phyloP scores from a whole-genome alignment of 2,888 invertebrate species.

The Andricus quercusramuli region DNA sequence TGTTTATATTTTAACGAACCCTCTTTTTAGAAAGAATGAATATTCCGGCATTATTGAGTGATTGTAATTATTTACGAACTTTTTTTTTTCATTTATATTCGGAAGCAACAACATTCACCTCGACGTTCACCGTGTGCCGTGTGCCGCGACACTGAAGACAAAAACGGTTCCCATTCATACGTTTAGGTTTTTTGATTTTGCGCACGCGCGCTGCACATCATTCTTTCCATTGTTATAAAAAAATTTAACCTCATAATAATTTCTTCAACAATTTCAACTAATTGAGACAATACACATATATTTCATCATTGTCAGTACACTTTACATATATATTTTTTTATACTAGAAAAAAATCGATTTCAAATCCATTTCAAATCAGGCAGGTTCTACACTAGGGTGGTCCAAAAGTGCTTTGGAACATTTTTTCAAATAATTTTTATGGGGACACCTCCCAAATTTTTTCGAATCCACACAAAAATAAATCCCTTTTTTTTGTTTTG shows the following conservation, averaged over 20 bases:
- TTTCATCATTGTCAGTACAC: constrained; percentile 69
- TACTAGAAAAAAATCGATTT: no score
- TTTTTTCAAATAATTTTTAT: no score
- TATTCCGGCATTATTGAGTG: background rate
- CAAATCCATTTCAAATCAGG: no score
- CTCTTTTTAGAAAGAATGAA: background rate
- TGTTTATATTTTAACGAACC: background rate
- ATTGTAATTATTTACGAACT: background rate
- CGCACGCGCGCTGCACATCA: constrained; percentile 4
- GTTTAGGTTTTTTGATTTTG: constrained; percentile 18
- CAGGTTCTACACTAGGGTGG: no score
- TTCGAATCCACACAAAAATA: no score
- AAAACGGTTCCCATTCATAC: constrained; percentile 30
- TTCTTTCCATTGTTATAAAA: no score
- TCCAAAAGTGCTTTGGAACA: no score
- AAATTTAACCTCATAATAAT: background rate
- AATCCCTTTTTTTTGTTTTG: no score
- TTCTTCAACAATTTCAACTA: background rate
- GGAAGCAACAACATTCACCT: background rate
- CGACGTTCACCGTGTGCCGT: constrained; percentile 13
- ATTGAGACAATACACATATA: constrained; percentile 65
- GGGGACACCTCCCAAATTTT: no score
- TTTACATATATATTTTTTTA: no score
- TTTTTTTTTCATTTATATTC: background rate
- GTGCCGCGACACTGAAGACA: constrained; percentile 14